Percentiles rank a stretch among this genome's conserved stretches.
These are phyloP conservation scores for Lethrus apterus DNA, from an alignment of 1,140 invertebrate genomes.

Conservation along the genomic window DNA sequence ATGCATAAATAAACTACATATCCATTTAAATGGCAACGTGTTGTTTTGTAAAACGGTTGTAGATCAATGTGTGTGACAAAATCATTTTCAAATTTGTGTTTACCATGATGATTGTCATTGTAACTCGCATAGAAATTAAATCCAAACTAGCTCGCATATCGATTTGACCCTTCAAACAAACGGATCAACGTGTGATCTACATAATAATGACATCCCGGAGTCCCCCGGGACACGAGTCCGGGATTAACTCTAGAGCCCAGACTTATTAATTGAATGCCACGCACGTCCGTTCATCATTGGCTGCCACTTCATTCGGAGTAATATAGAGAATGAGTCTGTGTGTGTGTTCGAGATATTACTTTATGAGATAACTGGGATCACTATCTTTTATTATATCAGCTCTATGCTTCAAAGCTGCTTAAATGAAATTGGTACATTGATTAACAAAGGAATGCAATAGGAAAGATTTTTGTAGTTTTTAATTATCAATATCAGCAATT, in stretches of 20 bases:
- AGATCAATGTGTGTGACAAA: too few relatives aligned
- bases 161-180: slow-evolving; percentile 33
- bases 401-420: slow-evolving; percentile 12
- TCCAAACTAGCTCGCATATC: slow-evolving; percentile 24
- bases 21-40: too few relatives aligned
- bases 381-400: slow-evolving; percentile 33
- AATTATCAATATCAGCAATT: too few relatives aligned
- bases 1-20: too few relatives aligned
- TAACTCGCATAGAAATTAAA: slow-evolving; percentile 14
- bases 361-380: slow-evolving; percentile 33
- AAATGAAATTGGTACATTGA: slow-evolving; percentile 1
- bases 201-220: slow-evolving; percentile 38
- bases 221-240: slow-evolving; percentile 35
- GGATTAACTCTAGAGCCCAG: slow-evolving; percentile 36
- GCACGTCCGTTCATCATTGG: slow-evolving; percentile 40
- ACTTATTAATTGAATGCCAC: slow-evolving; percentile 40
- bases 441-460: neutral
- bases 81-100: too few relatives aligned
- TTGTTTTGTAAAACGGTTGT: too few relatives aligned
- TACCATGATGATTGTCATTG: slow-evolving; percentile 9
- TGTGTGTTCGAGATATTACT: slow-evolving; percentile 21
- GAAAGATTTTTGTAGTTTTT: too few relatives aligned
- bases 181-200: slow-evolving; percentile 39
- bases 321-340: slow-evolving; percentile 29
- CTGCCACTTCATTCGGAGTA: slow-evolving; percentile 34